Evolutionary conservation across 2,113 vertebrate species (phyloP).

Genomic region (Microcebus ravelobensis): DNA sequence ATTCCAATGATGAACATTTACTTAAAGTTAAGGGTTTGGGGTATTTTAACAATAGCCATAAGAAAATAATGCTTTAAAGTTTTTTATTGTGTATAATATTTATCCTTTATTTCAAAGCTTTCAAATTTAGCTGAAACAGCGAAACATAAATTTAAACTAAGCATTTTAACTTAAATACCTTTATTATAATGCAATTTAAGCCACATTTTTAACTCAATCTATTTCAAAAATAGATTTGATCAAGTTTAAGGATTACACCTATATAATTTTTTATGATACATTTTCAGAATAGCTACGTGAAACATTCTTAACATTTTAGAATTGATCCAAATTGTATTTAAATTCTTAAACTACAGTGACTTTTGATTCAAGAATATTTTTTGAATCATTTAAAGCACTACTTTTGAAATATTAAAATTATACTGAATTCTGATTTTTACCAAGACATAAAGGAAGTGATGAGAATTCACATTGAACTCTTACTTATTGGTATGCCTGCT

Average conservation of each 20-base stretch:
- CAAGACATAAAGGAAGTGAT: not conserved
- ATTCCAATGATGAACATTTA: conserved; percentile 62
- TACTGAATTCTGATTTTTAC: conserved; percentile 2
- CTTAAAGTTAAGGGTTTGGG: conserved; percentile 46
- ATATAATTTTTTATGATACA: not conserved
- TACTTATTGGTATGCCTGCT: conserved; percentile 14
- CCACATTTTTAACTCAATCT: conserved; percentile 15
- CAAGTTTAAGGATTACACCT: not conserved
- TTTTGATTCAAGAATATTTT: conserved; percentile 62
- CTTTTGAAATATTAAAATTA: conserved; percentile 58
- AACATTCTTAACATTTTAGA: conserved; percentile 61
- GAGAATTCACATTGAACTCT: conserved; percentile 5
- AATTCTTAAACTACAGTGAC: conserved; percentile 10
- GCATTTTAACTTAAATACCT: conserved; percentile 29
- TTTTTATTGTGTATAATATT: conserved; percentile 16
- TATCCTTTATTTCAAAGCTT: conserved; percentile 51
- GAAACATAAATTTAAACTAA: conserved; percentile 52
- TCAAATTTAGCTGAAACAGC: conserved; percentile 47
- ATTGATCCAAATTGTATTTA: conserved; percentile 60
- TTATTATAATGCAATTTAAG: conserved; percentile 46
- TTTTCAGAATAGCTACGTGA: conserved; percentile 38
- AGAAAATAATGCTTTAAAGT: conserved; percentile 47
- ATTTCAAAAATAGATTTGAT: conserved; percentile 52
- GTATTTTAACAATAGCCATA: conserved; percentile 40
- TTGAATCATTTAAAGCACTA: conserved; percentile 42